These are phyloP conservation scores for Hippocampus zosterae DNA, from an alignment of 2,113 vertebrate species.

Conservation along the genomic window DNA sequence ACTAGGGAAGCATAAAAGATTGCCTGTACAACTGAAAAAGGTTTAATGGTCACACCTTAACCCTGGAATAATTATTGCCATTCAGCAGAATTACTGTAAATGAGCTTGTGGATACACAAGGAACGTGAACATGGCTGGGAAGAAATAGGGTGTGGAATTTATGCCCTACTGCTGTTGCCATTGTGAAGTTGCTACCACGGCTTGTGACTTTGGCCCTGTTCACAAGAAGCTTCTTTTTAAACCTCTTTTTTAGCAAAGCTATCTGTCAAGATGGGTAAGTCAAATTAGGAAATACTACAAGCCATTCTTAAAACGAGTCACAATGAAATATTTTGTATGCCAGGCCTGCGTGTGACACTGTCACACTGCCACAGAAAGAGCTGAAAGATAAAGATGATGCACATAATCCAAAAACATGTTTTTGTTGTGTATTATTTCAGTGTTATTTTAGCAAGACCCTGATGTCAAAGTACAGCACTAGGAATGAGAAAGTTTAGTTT, in stretches of 20 bases:
- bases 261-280: not conserved
- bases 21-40: not conserved
- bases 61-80: not conserved
- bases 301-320: not conserved
- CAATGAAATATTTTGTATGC: not conserved
- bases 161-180: constrained; percentile 31
- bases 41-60: not conserved
- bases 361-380: too few relatives aligned
- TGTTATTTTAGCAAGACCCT: too few relatives aligned
- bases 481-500: too few relatives aligned
- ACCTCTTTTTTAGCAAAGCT: not conserved
- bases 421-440: too few relatives aligned
- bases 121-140: not conserved
- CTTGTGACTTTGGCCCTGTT: constrained; percentile 11
- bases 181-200: constrained; percentile 38
- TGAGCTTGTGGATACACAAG: not conserved
- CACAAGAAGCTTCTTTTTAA: not conserved
- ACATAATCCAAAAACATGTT: not conserved
- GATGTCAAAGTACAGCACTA: too few relatives aligned
- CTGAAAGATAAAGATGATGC: too few relatives aligned
- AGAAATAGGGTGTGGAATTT: not conserved
- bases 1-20: not conserved
- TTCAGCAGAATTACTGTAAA: not conserved
- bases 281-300: not conserved
- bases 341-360: too few relatives aligned